A percentile compares a stretch with the other conserved stretches of the same genome.
These are phyloP conservation scores for Melospiza melodia DNA, from an alignment of 2,113 vertebrate genomes.

Conservation along the genomic window DNA sequence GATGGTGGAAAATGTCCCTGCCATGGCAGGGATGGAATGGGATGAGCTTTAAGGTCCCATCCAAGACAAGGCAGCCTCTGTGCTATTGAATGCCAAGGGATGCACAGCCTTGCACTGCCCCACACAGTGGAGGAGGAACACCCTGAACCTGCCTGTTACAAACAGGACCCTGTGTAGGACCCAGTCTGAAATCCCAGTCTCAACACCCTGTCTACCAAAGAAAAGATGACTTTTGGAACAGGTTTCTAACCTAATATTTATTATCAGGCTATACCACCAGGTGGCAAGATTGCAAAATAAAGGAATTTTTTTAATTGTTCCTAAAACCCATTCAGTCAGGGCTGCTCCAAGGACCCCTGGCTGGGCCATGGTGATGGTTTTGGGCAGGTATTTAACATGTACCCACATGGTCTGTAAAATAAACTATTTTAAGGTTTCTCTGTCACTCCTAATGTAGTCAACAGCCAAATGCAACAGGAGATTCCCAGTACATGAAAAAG, in stretches of 20 bases:
- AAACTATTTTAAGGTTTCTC: neutral
- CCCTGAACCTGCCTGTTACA: neutral
- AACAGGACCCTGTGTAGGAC: neutral
- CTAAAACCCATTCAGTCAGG: neutral
- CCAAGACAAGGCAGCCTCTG: neutral
- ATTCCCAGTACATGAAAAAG: neutral
- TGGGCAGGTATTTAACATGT: neutral
- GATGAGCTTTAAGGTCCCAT: neutral
- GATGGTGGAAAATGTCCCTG: neutral
- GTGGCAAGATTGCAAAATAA: conserved; percentile 65
- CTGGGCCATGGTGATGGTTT: fast-evolving
- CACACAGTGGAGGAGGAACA: neutral
- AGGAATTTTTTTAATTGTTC: neutral
- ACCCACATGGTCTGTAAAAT: neutral
- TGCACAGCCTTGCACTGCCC: neutral
- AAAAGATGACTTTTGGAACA: neutral
- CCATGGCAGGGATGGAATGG: neutral
- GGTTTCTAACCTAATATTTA: neutral
- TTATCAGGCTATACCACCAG: conserved; percentile 55
- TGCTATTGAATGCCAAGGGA: neutral
- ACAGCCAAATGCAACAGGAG: neutral
- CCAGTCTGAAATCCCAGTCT: neutral
- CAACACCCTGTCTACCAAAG: neutral
- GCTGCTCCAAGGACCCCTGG: neutral
- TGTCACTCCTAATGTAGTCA: neutral